phyloP scores from a whole-genome alignment of 1,140 invertebrate species.

The Heliconius congener region DNA sequence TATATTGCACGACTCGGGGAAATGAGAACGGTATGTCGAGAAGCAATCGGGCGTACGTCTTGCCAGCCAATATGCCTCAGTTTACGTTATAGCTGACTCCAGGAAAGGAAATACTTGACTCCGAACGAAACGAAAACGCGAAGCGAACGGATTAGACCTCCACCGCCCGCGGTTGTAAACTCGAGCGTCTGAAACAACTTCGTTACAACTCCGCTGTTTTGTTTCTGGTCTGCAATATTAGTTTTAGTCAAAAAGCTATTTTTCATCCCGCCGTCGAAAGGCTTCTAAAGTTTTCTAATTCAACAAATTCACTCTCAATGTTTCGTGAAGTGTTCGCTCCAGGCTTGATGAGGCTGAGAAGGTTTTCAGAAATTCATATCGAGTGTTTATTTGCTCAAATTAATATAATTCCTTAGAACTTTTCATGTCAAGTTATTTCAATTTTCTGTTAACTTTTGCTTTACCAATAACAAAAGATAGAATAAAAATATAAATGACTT shows the following conservation, averaged over 20 bases:
- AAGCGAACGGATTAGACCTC: conserved; percentile 44
- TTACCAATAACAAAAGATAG: background rate
- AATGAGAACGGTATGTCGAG: conserved; percentile 70
- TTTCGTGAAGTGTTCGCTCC: conserved; percentile 52
- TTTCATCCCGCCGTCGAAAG: conserved; percentile 75
- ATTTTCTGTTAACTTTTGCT: background rate
- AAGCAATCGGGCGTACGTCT: conserved; percentile 70
- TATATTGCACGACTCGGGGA: conserved; percentile 56
- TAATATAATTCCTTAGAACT: background rate
- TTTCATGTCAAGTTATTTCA: background rate
- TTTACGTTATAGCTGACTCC: conserved; percentile 67
- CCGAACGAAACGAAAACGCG: conserved; percentile 49
- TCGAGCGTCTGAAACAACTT: conserved; percentile 68
- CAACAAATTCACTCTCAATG: conserved; percentile 73
- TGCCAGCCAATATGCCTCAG: conserved; percentile 64
- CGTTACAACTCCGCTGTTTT: conserved; percentile 76
- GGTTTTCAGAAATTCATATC: conserved; percentile 21
- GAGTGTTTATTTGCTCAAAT: conserved; percentile 22
- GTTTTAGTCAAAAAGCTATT: conserved; percentile 80
- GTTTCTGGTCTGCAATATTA: conserved; percentile 75
- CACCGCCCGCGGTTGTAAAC: conserved; percentile 71
- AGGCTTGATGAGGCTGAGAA: conserved; percentile 46
- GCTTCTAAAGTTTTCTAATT: conserved; percentile 79
- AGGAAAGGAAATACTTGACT: conserved; percentile 52
- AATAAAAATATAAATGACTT: background rate